Base-by-base conservation (phyloP, 1,140 invertebrate species). In the Drosophila nigrodunni region DNA sequence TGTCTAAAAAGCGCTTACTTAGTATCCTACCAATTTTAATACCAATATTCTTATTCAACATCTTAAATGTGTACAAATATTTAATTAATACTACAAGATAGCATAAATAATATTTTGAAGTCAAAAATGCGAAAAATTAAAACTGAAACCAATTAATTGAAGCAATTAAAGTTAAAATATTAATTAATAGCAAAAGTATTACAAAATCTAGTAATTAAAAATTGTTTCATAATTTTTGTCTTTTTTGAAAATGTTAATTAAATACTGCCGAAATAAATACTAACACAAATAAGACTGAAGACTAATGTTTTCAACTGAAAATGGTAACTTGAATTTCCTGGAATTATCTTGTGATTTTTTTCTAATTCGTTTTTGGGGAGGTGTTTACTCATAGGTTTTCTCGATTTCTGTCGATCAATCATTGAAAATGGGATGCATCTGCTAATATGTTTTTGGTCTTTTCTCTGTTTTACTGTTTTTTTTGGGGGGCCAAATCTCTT, bases 381-480 rank as follows among this genome's bases (percentile, higher is more conserved):
- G 49, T 25, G n/a, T 39, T 30, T 57, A 9, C 37, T 41, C 47
- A 43, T 5, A 2, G 47, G 30, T 72, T 37, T 52, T 60, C 57
- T 30, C 8, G 6, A 61, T 47, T 34, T 34, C 34, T 46, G 49
- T 43, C 49, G 41, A 74, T 74, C 71, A 74, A 74, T 74, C 71
- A 74, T 55, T 15, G 41, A 34, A 69, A 34, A 69, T 41, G 41
- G 65, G 35, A 46, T 68, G 47, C 65, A 55, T 60, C 41, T 47
- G 50, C 55, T 43, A 41, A 52, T 67, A 34, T 34, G 21, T 67
- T 52, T 49, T 30, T 30, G 25, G 25, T 6, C 1, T 30, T 30
- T 30, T 30, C 4, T 21, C 18, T 1, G 18, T 21, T 21, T 21
- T 21, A 21, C 25, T 30, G 25, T 30, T 30, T 30, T 30, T 30